Conservation (phyloP, 2,888 invertebrate species). For the Andrena praecox region DNA sequence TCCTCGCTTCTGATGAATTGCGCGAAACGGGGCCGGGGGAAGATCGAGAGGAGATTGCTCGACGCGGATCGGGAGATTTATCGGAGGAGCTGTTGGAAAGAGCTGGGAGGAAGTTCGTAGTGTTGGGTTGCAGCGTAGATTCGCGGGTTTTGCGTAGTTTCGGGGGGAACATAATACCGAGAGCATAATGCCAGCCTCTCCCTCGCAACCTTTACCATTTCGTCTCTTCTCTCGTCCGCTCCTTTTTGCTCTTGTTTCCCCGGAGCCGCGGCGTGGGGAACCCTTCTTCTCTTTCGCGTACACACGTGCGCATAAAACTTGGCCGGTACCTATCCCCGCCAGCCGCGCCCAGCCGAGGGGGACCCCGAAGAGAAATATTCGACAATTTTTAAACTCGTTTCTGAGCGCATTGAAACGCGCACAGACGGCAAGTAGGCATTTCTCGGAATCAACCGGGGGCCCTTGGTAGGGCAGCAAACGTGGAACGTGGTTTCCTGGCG, state of each 20-base stretch:
- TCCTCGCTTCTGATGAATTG: slow-evolving; percentile 3
- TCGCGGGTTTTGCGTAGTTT: slow-evolving; percentile 19
- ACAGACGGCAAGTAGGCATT: slow-evolving; percentile 73
- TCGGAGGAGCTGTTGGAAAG: too few relatives aligned
- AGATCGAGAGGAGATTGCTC: neutral
- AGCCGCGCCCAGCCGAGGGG: slow-evolving; percentile 19
- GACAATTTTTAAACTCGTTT: slow-evolving; percentile 84
- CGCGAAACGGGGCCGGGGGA: neutral
- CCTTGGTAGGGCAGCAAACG: slow-evolving; percentile 55
- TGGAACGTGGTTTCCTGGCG: slow-evolving; percentile 51
- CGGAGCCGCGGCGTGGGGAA: slow-evolving; percentile 30
- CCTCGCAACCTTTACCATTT: slow-evolving; percentile 67
- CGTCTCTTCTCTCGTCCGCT: slow-evolving; percentile 39
- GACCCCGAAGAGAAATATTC: slow-evolving; percentile 79
- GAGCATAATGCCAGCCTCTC: slow-evolving; percentile 65
- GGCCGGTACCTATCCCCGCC: slow-evolving; percentile 42
- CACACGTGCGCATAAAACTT: slow-evolving; percentile 64
- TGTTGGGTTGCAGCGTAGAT: neutral
- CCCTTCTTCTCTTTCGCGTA: slow-evolving; percentile 60
- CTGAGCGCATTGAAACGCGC: slow-evolving; percentile 79
- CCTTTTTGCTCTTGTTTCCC: slow-evolving; percentile 41
- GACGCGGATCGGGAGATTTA: too few relatives aligned
- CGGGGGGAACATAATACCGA: slow-evolving; percentile 64
- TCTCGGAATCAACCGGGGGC: slow-evolving; percentile 75
- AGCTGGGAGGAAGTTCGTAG: neutral